Evolutionary conservation across 2,113 vertebrate species (phyloP).

Genomic region (Felis catus): F.catus_Fca126_mat1.0 CM031411.1:93077501-93078000

Average conservation of each 20-base stretch:
- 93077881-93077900: neutral
- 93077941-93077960: neutral
- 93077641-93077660: neutral
- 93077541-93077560: neutral
- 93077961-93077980: neutral
- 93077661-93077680: slow-evolving; percentile 22
- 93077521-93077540: neutral
- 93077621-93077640: neutral
- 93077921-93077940: neutral
- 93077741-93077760: slow-evolving; percentile 8
- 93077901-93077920: slow-evolving; percentile 15
- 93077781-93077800: slow-evolving; percentile 41
- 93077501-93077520: slow-evolving; percentile 13
- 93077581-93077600: neutral
- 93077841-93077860: neutral
- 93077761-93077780: neutral
- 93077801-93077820: neutral
- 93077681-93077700: neutral
- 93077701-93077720: neutral
- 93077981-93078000: neutral
- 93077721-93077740: slow-evolving; percentile 29
- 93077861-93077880: slow-evolving; percentile 39
- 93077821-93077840: neutral
- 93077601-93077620: neutral
- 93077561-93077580: neutral